A percentile compares a stretch with the other conserved stretches of the same genome.
These are phyloP conservation scores for Ciconia nigra DNA, from an alignment of 2,797 vertebrate genomes.

Conservation along the genomic window DNA sequence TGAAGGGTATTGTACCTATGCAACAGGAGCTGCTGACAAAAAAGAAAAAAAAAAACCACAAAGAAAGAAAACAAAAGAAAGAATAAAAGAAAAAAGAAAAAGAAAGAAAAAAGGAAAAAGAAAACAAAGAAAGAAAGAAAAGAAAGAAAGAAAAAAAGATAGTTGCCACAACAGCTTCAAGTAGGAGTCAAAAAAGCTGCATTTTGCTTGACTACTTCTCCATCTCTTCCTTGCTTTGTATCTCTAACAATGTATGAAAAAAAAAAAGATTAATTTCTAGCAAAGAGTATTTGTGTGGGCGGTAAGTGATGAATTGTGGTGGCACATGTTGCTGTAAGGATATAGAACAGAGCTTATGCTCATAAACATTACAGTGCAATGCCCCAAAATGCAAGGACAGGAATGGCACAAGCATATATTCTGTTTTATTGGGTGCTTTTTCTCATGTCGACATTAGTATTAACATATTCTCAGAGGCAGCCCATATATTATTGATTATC, in stretches of 20 bases:
- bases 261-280: neutral
- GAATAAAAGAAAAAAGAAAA: neutral
- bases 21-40: neutral
- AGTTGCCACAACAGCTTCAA: neutral
- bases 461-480: neutral
- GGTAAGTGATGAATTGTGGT: neutral
- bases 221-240: neutral
- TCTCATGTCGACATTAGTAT: neutral
- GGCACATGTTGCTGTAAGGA: neutral
- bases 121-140: neutral
- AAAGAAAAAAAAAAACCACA: neutral
- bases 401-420: neutral
- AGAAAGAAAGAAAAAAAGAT: accelerated
- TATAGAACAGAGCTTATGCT: neutral
- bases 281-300: neutral
- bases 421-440: neutral
- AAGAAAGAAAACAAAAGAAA: neutral
- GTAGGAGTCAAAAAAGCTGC: neutral
- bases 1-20: neutral
- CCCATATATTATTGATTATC: neutral
- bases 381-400: neutral
- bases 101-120: no score
- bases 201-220: neutral
- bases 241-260: neutral
- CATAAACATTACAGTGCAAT: neutral